Evolutionary conservation across 1,140 invertebrate species (phyloP).

Genomic region (Drosophila insularis): DNA sequence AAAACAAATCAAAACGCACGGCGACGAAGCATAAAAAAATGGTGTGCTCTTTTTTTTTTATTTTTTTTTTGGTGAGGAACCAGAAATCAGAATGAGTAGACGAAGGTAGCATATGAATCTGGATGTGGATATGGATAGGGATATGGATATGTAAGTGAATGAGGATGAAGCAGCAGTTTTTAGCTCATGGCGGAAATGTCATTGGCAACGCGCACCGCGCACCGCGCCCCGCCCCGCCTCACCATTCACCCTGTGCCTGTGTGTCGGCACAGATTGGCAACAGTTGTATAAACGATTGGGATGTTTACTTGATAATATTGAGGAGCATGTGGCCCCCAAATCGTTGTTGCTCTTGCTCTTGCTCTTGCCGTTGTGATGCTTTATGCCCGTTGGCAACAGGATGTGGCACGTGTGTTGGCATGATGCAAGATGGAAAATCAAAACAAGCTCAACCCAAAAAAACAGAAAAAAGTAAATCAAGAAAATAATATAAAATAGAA

Average conservation of each 20-base stretch:
- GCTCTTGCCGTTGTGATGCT: neutral
- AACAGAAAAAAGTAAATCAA: neutral
- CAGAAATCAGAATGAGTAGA: conserved; percentile 19
- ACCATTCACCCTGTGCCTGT: neutral
- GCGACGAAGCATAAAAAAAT: conserved; percentile 63
- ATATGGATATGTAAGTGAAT: neutral
- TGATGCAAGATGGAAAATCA: neutral
- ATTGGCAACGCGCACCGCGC: conserved; percentile 51
- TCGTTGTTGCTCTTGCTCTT: conserved; percentile 27
- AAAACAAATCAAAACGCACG: conserved; percentile 61
- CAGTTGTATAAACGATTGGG: conserved; percentile 73
- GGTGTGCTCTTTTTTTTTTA: no score
- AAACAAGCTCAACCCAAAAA: conserved; percentile 1
- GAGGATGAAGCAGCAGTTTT: conserved; percentile 25
- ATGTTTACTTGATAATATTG: conserved; percentile 70
- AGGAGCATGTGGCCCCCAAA: neutral
- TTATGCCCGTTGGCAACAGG: neutral
- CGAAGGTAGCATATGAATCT: neutral
- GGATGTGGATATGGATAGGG: neutral
- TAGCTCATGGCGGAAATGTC: conserved; percentile 55
- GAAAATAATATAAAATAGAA: neutral
- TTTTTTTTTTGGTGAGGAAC: conserved; percentile 29
- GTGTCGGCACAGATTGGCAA: conserved; percentile 58
- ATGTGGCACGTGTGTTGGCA: neutral
- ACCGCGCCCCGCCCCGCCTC: no score